Evolutionary conservation across 2,797 vertebrate species (phyloP).

Genomic region (Ataeniobius toweri): DNA sequence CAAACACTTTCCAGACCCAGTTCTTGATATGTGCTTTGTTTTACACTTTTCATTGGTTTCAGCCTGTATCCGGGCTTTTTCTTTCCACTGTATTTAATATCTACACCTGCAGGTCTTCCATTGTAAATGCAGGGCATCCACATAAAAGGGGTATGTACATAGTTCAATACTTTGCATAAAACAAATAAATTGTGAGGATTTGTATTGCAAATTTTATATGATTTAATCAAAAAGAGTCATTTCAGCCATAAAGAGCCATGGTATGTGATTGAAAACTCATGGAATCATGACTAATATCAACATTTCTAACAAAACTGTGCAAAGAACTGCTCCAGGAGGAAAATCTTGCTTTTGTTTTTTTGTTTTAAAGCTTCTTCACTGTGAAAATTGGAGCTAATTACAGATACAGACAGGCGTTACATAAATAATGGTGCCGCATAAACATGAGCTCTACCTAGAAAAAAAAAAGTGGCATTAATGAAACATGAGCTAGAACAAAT

Average conservation of each 20-base stretch:
- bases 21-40: slow-evolving; percentile 59
- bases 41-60: slow-evolving; percentile 61
- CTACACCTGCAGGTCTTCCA: slow-evolving; percentile 46
- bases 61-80: slow-evolving; percentile 41
- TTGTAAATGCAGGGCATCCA: slow-evolving; percentile 32
- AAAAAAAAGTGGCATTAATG: slow-evolving; percentile 68
- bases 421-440: slow-evolving; percentile 70
- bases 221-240: background rate
- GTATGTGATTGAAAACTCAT: slow-evolving; percentile 8
- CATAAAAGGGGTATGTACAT: slow-evolving; percentile 11
- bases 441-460: slow-evolving; percentile 66
- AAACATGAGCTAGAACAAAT: slow-evolving; percentile 76
- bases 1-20: slow-evolving; percentile 61
- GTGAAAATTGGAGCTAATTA: slow-evolving; percentile 65
- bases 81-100: slow-evolving; percentile 32
- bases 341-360: slow-evolving; percentile 39
- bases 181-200: slow-evolving; percentile 13
- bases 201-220: slow-evolving; percentile 7
- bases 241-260: background rate
- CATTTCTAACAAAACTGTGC: slow-evolving; percentile 6
- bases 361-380: slow-evolving; percentile 43
- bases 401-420: slow-evolving; percentile 69
- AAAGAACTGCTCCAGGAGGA: slow-evolving; percentile 18
- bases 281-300: slow-evolving; percentile 1
- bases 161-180: slow-evolving; percentile 10